Conservation (phyloP, 2,113 vertebrate species). For the Petrocephalus zakoni region DNA sequence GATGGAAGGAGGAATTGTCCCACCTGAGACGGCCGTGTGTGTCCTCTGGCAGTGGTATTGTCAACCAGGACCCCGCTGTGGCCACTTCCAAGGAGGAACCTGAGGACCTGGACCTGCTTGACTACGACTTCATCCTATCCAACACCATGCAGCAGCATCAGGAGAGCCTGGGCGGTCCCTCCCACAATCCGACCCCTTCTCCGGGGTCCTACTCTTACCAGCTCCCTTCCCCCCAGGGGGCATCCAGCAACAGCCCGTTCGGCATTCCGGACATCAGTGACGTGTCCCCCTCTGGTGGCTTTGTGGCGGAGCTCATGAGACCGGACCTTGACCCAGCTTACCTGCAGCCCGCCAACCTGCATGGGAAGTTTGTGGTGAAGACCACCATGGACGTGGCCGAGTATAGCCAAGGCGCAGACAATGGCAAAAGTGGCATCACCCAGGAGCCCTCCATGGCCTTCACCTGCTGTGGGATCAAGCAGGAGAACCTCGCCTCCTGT, state of each 20-base stretch:
- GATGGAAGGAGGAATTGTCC: constrained; percentile 86
- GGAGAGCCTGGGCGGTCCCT: constrained; percentile 50
- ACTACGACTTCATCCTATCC: constrained; percentile 92
- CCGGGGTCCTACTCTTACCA: constrained; percentile 68
- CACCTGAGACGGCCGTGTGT: constrained; percentile 71
- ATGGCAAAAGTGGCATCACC: constrained; percentile 60
- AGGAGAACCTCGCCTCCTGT: constrained; percentile 72
- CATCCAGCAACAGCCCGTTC: constrained; percentile 54
- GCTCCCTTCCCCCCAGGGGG: constrained; percentile 60
- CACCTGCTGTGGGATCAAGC: constrained; percentile 80
- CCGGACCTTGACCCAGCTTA: constrained; percentile 89
- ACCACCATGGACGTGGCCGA: constrained; percentile 76
- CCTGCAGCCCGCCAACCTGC: constrained; percentile 70
- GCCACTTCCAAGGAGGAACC: constrained; percentile 70
- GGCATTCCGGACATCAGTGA: constrained; percentile 85
- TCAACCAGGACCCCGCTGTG: constrained; percentile 50
- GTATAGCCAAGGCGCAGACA: constrained; percentile 67
- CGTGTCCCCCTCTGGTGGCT: constrained; percentile 86
- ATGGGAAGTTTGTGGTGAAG: constrained; percentile 86
- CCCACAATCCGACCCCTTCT: constrained; percentile 55
- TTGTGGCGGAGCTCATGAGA: constrained; percentile 89
- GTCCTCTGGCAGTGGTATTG: constrained; percentile 60
- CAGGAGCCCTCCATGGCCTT: constrained; percentile 59
- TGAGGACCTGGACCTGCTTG: constrained; percentile 82
- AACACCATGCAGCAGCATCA: constrained; percentile 79